A percentile compares a stretch with the other conserved stretches of the same genome.
Conservation (phyloP, 2,888 invertebrate species). For the Sinhomidia bicolor region DNA sequence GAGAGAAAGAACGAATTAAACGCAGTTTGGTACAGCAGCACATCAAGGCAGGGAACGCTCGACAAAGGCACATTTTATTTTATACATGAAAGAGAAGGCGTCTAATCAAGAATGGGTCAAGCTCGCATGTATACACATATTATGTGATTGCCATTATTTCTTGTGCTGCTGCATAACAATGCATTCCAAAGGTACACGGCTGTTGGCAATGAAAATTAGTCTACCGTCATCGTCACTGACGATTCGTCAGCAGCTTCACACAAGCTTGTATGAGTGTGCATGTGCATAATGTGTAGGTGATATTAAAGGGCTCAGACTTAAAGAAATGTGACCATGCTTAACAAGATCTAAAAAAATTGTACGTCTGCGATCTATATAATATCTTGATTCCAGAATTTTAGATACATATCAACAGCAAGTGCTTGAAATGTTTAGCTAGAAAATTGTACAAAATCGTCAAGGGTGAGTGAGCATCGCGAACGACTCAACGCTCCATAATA, state of each 20-base stretch:
- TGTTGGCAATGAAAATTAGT: slow-evolving; percentile 33
- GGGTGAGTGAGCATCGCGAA: no score
- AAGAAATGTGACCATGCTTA: slow-evolving; percentile 43
- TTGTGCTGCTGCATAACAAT: not conserved
- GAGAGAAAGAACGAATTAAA: slow-evolving; percentile 35
- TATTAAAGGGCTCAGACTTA: not conserved
- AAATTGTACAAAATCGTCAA: no score
- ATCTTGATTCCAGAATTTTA: slow-evolving; percentile 9
- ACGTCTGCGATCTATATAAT: not conserved
- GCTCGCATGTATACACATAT: slow-evolving; percentile 51
- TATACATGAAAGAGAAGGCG: slow-evolving; percentile 51
- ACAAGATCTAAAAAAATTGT: not conserved
- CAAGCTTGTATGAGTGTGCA: no score
- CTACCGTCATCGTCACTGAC: not conserved
- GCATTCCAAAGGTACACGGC: slow-evolving; percentile 24
- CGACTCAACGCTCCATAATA: no score
- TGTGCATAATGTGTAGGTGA: not conserved
- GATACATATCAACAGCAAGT: not conserved
- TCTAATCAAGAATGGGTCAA: slow-evolving; percentile 70
- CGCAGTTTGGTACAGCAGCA: slow-evolving; percentile 27
- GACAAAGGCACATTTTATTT: not conserved
- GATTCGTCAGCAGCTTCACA: not conserved
- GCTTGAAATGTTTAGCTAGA: no score
- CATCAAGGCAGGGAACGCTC: slow-evolving; percentile 15
- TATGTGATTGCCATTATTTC: not conserved